Evolutionary conservation across 2,888 invertebrate genomes (phyloP), one percentile per base, ranked within the genome.

Genomic region (Dicyrtomina minuta): DNA sequence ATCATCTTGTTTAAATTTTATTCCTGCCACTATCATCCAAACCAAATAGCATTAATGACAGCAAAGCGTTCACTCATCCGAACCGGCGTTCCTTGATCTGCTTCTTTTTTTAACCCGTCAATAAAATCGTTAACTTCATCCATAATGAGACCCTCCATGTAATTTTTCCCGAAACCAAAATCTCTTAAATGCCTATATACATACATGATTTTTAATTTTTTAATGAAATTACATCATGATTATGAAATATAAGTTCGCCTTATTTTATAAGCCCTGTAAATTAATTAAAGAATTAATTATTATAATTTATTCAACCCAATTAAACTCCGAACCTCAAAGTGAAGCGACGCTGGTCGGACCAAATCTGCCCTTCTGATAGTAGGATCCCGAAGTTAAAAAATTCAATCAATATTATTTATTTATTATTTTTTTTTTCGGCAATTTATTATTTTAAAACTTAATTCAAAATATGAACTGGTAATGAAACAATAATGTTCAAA

Each of bases 151-250:
- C 5, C 3, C 27, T 56, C 56, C 56, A 56, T 56, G 27, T 56
- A 56, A 56, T 56, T 56, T 15, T 27, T 24, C 2, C 56, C 56
- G 13, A 56, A 56, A 3, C 56, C 56, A 56, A 56, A 56, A 27
- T 56, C 56, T 15, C 56, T 12, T 4, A 56, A 27, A 27, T 56
- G 56, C n/a, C 55, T 13, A n/a, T n/a, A n/a, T n/a, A n/a, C n/a
- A n/a, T n/a, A n/a, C n/a, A n/a, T n/a, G n/a, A n/a, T n/a, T n/a
- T n/a, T n/a, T n/a, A n/a, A n/a, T n/a, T n/a, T n/a, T n/a, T n/a
- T n/a, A n/a, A n/a, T n/a, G n/a, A n/a, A n/a, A n/a, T n/a, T n/a
- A n/a, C n/a, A n/a, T n/a, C n/a, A n/a, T n/a, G n/a, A n/a, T n/a
- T n/a, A n/a, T n/a, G n/a, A n/a, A n/a, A n/a, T n/a, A n/a, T n/a